A percentile compares a stretch with the other conserved stretches of the same genome.
Conservation (phyloP, 2,797 vertebrate genomes). For the Gouania willdenowi region DNA sequence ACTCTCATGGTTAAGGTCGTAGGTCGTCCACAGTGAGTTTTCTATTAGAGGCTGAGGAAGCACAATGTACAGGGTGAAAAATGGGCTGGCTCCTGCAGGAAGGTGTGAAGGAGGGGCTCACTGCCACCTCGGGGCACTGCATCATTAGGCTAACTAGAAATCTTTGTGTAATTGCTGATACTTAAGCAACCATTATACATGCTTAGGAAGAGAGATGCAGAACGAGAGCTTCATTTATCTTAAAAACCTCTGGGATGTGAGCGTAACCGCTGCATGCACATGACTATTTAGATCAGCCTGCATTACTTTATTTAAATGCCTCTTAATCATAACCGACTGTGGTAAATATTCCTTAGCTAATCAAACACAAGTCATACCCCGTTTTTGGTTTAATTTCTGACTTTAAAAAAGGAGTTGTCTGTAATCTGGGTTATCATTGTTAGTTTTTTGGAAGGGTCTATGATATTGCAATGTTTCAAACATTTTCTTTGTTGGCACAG, state of each 20-base stretch:
- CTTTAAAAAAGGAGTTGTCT: too few relatives aligned
- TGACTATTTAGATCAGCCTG: slow-evolving; percentile 20
- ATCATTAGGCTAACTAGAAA: slow-evolving; percentile 73
- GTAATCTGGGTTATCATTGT: too few relatives aligned
- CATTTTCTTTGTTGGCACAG: too few relatives aligned
- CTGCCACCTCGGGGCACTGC: slow-evolving; percentile 49
- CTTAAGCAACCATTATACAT: slow-evolving; percentile 79
- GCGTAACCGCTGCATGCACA: slow-evolving; percentile 38
- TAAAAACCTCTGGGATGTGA: slow-evolving; percentile 64
- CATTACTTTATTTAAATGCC: slow-evolving; percentile 23
- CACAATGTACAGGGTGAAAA: slow-evolving; percentile 83
- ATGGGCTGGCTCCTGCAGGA: slow-evolving; percentile 72
- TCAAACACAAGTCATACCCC: too few relatives aligned
- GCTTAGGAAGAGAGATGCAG: slow-evolving; percentile 68
- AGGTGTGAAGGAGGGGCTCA: slow-evolving; percentile 62
- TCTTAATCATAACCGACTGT: too few relatives aligned
- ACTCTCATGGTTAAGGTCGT: slow-evolving; percentile 74
- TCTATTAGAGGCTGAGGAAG: slow-evolving; percentile 84
- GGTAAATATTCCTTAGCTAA: background rate
- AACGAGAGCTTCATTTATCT: slow-evolving; percentile 74
- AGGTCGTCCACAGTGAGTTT: slow-evolving; percentile 70
- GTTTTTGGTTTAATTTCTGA: too few relatives aligned
- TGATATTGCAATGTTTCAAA: too few relatives aligned
- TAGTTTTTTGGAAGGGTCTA: too few relatives aligned
- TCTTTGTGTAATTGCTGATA: slow-evolving; percentile 75